Conservation (phyloP, 2,888 invertebrate species). For the Ectemnius lituratus region DNA sequence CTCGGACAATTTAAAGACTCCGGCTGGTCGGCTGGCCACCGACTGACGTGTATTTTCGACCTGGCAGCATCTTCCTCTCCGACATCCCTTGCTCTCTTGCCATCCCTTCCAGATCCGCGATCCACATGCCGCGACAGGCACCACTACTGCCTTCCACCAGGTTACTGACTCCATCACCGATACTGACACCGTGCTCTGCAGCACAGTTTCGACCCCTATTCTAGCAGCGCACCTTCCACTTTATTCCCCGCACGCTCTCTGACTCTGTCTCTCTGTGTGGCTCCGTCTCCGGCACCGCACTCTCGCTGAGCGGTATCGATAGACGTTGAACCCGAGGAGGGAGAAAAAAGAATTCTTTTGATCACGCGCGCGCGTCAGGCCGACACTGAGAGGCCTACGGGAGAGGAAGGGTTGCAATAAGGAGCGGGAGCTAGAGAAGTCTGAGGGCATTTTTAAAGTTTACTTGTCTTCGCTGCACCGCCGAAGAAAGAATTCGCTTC, state of each 20-base stretch:
- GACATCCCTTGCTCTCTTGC: slow-evolving; percentile 32
- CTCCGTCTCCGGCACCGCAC: neutral
- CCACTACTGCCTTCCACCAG: slow-evolving; percentile 19
- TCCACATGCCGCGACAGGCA: neutral
- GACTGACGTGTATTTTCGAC: slow-evolving; percentile 72
- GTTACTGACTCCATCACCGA: slow-evolving; percentile 24
- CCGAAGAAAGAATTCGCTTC: neutral
- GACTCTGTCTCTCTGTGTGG: slow-evolving; percentile 12
- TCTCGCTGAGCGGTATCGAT: slow-evolving; percentile 8
- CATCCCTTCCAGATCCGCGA: neutral
- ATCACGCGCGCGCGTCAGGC: slow-evolving; percentile 5
- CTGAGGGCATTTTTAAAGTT: slow-evolving; percentile 7
- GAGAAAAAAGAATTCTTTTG: slow-evolving; percentile 9
- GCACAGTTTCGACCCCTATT: slow-evolving; percentile 9
- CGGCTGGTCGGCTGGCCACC: slow-evolving; percentile 55
- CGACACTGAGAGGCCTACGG: slow-evolving; percentile 1
- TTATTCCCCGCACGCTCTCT: slow-evolving; percentile 17
- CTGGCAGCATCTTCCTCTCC: slow-evolving; percentile 52
- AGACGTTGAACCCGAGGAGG: slow-evolving; percentile 8
- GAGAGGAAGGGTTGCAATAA: slow-evolving; percentile 9
- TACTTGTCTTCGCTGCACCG: slow-evolving; percentile 2
- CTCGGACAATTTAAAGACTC: slow-evolving; percentile 75
- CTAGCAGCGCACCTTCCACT: slow-evolving; percentile 11
- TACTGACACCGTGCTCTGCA: slow-evolving; percentile 19
- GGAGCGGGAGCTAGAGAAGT: slow-evolving; percentile 1